Evolutionary conservation across 2,797 vertebrate genomes (phyloP).

Genomic region (Semaprochilodus insignis): DNA sequence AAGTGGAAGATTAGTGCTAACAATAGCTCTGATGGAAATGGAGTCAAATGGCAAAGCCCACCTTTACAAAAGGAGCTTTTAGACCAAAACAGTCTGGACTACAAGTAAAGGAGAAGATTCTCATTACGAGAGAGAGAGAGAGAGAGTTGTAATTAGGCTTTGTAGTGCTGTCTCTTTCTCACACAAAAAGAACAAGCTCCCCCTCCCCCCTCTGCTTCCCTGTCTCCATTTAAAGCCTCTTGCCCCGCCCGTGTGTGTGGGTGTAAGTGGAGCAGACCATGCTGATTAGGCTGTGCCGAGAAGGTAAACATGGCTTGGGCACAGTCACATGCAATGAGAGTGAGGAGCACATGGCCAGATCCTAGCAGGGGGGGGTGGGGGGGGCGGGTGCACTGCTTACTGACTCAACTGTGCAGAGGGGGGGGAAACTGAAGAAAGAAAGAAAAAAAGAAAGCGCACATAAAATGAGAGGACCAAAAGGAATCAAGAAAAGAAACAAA

Average conservation of each 20-base stretch:
- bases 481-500: background rate
- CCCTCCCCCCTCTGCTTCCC: background rate
- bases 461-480: slow-evolving; percentile 17
- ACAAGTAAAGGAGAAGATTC: background rate
- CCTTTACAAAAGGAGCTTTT: background rate
- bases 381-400: slow-evolving; percentile 68
- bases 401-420: slow-evolving; percentile 74
- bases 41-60: background rate
- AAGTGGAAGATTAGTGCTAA: background rate
- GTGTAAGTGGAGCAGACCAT: slow-evolving; percentile 38
- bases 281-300: slow-evolving; percentile 53
- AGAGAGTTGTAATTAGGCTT: slow-evolving; percentile 55
- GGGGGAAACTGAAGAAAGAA: background rate
- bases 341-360: slow-evolving; percentile 73
- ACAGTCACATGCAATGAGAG: slow-evolving; percentile 72
- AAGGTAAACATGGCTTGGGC: slow-evolving; percentile 70
- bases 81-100: too few species aligned
- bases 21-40: background rate
- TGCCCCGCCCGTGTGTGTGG: slow-evolving; percentile 41
- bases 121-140: background rate
- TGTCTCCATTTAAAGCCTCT: slow-evolving; percentile 11
- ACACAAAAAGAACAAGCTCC: slow-evolving; percentile 48
- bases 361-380: slow-evolving; percentile 62
- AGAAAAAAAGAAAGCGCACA: slow-evolving; percentile 21
- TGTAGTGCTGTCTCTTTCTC: slow-evolving; percentile 50